A percentile compares a stretch with the other conserved stretches of the same genome.
phyloP scores from a whole-genome alignment of 2,888 invertebrate genomes.

The Ischnura elegans region DNA sequence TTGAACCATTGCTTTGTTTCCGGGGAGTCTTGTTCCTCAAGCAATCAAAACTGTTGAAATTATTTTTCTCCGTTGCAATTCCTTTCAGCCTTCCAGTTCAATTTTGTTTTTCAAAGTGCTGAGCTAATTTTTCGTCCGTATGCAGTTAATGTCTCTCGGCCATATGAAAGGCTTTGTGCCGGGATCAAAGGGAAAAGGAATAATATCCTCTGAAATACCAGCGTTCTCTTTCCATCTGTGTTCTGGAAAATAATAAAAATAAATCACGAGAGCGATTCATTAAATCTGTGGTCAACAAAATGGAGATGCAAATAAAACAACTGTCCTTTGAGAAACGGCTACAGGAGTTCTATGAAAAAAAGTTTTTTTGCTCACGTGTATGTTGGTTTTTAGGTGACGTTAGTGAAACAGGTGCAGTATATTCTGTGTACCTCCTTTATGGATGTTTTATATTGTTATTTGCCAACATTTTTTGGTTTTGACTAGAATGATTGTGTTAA shows the following conservation, averaged over 20 bases:
- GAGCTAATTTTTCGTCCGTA: not conserved
- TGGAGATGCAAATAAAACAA: not conserved
- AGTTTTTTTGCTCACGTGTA: no score
- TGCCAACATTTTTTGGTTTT: no score
- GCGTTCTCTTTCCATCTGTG: not conserved
- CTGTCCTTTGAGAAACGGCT: no score
- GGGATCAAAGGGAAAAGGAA: conserved; percentile 7
- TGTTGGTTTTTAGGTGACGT: no score
- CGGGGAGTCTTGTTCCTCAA: not conserved
- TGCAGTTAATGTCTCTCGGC: not conserved
- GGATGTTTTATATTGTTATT: no score
- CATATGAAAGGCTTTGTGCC: not conserved
- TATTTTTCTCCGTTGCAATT: not conserved
- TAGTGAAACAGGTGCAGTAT: no score
- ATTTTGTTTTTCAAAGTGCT: not conserved
- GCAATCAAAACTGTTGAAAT: not conserved
- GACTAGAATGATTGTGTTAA: no score
- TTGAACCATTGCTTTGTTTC: not conserved
- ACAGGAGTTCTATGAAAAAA: no score
- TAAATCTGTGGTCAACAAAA: not conserved
- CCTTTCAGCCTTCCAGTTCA: not conserved
- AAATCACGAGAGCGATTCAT: not conserved
- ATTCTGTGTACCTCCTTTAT: no score
- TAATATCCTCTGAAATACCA: not conserved
- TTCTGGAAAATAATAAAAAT: not conserved